Base-by-base conservation (phyloP, 2,797 vertebrate genomes). In the Pyrocephalus nanus region DNA sequence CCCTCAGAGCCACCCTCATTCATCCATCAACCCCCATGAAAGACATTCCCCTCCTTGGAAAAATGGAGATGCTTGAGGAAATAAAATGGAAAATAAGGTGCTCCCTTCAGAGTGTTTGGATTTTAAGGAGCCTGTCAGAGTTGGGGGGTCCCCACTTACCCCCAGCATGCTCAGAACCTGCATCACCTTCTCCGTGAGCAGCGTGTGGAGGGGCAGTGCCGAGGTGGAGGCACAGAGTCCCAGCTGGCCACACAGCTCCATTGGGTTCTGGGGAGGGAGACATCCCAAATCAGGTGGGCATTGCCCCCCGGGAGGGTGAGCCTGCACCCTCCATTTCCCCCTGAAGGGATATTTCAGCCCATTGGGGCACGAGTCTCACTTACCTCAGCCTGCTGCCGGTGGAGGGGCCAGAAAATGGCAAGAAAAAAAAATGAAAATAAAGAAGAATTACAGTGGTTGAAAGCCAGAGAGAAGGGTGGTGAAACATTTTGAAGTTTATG, bases 181-280 rank as follows among this genome's bases (percentile, higher is more conserved):
- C 25, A 69, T 34, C 86, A 94, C 62, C 53, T 81, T 94, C 66
- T 97, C 95, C 0, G 96, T 91, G 12, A 96, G 38, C 84, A 98
- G 84, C 0, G 29, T 75, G 54, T 93, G 87, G 53, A 99, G 97
- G 53, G 98, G 98, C 48, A 98, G 34, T 3, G 95, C 93, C 4
- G 98, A 97, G 77, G 91, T 67, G 8, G 97, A 86, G 2, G 96
- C 17, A 84, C 99, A 99, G 97, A 99, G 98, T 36, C 98, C 99
- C 65, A 92, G 93, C 1, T 93, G 74, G 42, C 9, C 51, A 45
- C 99, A 99, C 62, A 99, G 96, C 3, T 98, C 97, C 88, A 95
- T 95, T 4, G 99, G 98, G 95, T 98, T 92, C 99, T 99, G 91
- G 40, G 85, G 88, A 91, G 27, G 73, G 25, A 95, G 11, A 54